A percentile compares a stretch with the other conserved stretches of the same genome.
These are phyloP conservation scores for Apteryx mantelli DNA, from an alignment of 2,113 vertebrate genomes.

Conservation along the genomic window DNA sequence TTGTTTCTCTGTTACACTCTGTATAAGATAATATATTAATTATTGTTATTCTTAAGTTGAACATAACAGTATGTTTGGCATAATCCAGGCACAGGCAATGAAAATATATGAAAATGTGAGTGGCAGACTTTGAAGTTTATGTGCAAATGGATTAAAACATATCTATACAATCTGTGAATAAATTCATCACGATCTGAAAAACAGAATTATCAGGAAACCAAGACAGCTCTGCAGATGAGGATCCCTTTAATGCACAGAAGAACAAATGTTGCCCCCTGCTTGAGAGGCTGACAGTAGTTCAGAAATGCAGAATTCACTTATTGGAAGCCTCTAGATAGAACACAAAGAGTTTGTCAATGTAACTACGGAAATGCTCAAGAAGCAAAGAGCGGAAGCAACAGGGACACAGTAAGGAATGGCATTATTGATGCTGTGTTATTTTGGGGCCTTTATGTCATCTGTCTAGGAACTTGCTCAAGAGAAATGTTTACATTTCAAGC, in stretches of 20 bases:
- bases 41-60: background rate
- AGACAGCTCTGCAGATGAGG: background rate
- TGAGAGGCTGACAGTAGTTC: background rate
- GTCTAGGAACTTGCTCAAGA: background rate
- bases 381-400: background rate
- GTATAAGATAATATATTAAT: background rate
- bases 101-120: background rate
- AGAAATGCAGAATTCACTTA: background rate
- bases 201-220: background rate
- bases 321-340: background rate
- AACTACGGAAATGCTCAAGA: background rate
- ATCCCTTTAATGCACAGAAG: background rate
- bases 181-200: background rate
- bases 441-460: background rate
- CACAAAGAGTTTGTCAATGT: background rate
- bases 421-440: background rate
- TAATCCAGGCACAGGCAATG: background rate
- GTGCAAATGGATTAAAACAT: background rate
- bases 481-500: background rate
- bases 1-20: background rate
- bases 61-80: background rate
- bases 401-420: background rate
- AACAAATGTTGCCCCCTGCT: background rate
- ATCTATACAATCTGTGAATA: background rate
- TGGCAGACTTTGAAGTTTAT: background rate